Evolutionary conservation across 2,797 vertebrate genomes (phyloP).

Genomic region (Pampus argenteus): DNA sequence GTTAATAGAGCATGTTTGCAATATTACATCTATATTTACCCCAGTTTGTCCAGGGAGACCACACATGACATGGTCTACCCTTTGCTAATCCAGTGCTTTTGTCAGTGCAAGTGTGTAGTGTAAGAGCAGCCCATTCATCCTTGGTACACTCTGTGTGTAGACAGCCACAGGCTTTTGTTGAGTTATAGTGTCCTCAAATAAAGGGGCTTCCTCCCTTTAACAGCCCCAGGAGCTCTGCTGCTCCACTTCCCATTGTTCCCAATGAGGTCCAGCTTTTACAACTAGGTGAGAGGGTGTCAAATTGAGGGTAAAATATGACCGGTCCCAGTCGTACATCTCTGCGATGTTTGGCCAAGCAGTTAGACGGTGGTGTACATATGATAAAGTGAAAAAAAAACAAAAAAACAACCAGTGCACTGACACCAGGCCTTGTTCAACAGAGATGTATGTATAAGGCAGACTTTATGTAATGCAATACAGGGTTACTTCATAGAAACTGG

Average conservation of each 20-base stretch:
- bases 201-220: constrained; percentile 85
- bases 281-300: constrained; percentile 82
- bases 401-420: constrained; percentile 16
- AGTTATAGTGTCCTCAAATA: constrained; percentile 84
- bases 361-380: constrained; percentile 31
- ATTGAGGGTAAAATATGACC: constrained; percentile 76
- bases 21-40: constrained; percentile 43
- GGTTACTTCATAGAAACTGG: constrained; percentile 4
- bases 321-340: constrained; percentile 48
- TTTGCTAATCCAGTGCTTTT: constrained; percentile 68
- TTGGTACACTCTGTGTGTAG: constrained; percentile 72
- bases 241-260: constrained; percentile 82
- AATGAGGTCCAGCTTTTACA: constrained; percentile 84
- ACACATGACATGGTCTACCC: constrained; percentile 68
- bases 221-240: constrained; percentile 77
- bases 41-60: constrained; percentile 60
- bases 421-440: constrained; percentile 12
- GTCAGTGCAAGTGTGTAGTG: constrained; percentile 70
- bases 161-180: constrained; percentile 86
- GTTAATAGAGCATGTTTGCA: constrained; percentile 34
- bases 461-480: constrained; percentile 18
- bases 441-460: neutral
- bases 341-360: constrained; percentile 58
- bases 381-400: constrained; percentile 32
- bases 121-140: constrained; percentile 77